phyloP scores from a whole-genome alignment of 2,888 invertebrate species.

The Eristalis arbustorum region DNA sequence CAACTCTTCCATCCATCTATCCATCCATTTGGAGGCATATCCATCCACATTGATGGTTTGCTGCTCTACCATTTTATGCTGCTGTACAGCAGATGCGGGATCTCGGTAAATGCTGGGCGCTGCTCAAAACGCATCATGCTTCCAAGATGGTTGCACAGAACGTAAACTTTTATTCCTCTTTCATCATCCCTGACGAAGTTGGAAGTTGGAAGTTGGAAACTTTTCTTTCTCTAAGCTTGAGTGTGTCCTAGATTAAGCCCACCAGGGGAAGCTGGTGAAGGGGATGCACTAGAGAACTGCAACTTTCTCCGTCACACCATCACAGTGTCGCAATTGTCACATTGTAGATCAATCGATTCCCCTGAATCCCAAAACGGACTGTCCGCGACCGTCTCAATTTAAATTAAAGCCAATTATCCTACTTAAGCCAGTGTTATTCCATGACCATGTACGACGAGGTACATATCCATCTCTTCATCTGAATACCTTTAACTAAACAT shows the following conservation, averaged over 20 bases:
- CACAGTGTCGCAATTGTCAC: no score
- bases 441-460: slow-evolving; percentile 29
- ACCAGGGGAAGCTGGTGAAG: no score
- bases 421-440: slow-evolving; percentile 45
- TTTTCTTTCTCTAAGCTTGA: no score
- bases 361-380: not conserved
- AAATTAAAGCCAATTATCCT: slow-evolving; percentile 1
- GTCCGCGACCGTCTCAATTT: not conserved
- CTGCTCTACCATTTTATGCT: slow-evolving; percentile 38
- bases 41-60: slow-evolving; percentile 49
- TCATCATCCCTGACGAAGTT: slow-evolving; percentile 24
- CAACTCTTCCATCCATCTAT: slow-evolving; percentile 42
- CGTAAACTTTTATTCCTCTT: slow-evolving; percentile 69
- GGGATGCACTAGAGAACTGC: no score
- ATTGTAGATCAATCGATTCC: no score
- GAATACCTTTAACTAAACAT: slow-evolving; percentile 42
- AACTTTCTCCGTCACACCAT: no score
- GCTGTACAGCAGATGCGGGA: slow-evolving; percentile 45
- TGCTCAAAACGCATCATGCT: slow-evolving; percentile 58
- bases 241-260: no score
- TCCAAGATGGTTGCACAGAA: slow-evolving; percentile 67
- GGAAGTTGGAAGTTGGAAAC: no score
- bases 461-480: slow-evolving; percentile 26
- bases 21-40: slow-evolving; percentile 62
- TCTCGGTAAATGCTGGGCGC: slow-evolving; percentile 37